Percentiles rank a stretch among this genome's conserved stretches.
phyloP scores from a whole-genome alignment of 2,888 invertebrate genomes.

The Odontothrips loti region DNA sequence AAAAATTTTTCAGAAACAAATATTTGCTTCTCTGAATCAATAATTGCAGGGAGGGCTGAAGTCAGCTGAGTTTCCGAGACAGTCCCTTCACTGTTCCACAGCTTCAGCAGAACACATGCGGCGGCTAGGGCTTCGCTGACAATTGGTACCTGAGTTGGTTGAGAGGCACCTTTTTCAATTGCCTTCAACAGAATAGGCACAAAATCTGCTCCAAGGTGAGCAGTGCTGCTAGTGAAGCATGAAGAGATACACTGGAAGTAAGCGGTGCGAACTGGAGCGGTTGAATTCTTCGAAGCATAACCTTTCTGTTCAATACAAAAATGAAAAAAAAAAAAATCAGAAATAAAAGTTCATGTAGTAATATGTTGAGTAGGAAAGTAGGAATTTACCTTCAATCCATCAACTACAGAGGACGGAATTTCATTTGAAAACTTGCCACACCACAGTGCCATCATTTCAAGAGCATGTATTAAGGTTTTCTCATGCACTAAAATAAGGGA shows the following conservation, averaged over 20 bases:
- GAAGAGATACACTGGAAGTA: conserved; percentile 72
- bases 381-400: background rate
- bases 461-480: conserved; percentile 74
- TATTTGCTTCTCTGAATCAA: conserved; percentile 70
- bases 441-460: conserved; percentile 81
- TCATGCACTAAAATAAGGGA: conserved; percentile 65
- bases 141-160: conserved; percentile 63
- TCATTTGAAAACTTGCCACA: conserved; percentile 60
- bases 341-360: background rate
- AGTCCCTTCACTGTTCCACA: conserved; percentile 50
- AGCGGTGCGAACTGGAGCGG: conserved; percentile 68
- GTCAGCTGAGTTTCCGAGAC: conserved; percentile 51
- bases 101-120: conserved; percentile 61
- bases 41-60: conserved; percentile 64
- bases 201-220: conserved; percentile 50
- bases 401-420: conserved; percentile 50
- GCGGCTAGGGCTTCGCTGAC: conserved; percentile 70
- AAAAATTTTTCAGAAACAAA: conserved; percentile 81
- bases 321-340: background rate
- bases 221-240: conserved; percentile 56
- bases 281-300: conserved; percentile 68
- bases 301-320: conserved; percentile 56
- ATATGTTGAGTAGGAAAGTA: background rate
- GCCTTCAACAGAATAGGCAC: conserved; percentile 63
- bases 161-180: conserved; percentile 69